Percentiles rank a stretch among this genome's conserved stretches.
phyloP scores from a whole-genome alignment of 2,888 invertebrate species.

The Spicauda simplicius region DNA sequence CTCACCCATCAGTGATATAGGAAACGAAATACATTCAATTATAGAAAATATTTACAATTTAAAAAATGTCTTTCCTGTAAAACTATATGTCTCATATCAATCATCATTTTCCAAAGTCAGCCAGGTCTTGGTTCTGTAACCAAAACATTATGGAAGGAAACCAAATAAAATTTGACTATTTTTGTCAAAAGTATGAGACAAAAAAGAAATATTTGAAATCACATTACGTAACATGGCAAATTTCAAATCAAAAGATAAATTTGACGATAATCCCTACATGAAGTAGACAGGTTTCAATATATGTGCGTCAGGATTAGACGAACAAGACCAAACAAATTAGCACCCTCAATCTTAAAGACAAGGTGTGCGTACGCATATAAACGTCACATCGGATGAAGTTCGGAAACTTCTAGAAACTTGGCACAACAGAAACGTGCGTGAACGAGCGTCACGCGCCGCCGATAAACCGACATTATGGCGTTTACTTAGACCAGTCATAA shows the following conservation, averaged over 20 bases:
- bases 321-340: neutral
- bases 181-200: too few relatives aligned
- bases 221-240: neutral
- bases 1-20: too few relatives aligned
- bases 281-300: neutral
- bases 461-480: slow-evolving; percentile 42
- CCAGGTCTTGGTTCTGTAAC: too few relatives aligned
- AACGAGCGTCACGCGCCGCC: slow-evolving; percentile 40
- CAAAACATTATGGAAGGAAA: too few relatives aligned
- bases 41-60: too few relatives aligned
- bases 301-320: neutral
- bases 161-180: too few relatives aligned
- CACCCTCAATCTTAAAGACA: neutral
- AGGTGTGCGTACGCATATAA: slow-evolving; percentile 1
- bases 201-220: neutral
- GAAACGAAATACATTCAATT: too few relatives aligned
- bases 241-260: too few relatives aligned
- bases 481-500: slow-evolving; percentile 43
- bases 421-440: slow-evolving; percentile 9
- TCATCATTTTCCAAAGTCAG: too few relatives aligned
- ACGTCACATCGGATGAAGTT: slow-evolving; percentile 1
- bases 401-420: slow-evolving; percentile 16
- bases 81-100: too few relatives aligned
- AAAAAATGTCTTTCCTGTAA: too few relatives aligned
- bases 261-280: too few relatives aligned